phyloP scores from a whole-genome alignment of 2,888 invertebrate species.

The Atethmia centrago region DNA sequence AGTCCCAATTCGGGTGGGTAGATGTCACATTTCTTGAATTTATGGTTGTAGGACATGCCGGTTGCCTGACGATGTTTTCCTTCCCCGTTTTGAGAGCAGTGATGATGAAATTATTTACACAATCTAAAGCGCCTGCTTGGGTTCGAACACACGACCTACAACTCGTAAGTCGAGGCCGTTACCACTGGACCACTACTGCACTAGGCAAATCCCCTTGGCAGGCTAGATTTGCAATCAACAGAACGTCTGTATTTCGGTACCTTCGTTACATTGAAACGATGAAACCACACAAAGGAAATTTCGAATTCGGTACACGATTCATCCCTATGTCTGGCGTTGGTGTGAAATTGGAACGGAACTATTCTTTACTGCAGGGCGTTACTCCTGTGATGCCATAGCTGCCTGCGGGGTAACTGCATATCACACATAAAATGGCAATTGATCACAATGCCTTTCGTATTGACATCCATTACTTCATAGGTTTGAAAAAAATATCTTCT shows the following conservation, averaged over 20 bases:
- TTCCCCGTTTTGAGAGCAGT: too few relatives aligned
- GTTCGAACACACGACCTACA: too few relatives aligned
- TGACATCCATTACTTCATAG: too few relatives aligned
- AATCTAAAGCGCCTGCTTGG: too few relatives aligned
- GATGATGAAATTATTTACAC: too few relatives aligned
- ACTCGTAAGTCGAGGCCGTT: too few relatives aligned
- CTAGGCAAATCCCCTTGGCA: background rate
- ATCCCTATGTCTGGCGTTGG: background rate
- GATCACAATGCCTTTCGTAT: background rate
- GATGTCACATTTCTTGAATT: too few relatives aligned
- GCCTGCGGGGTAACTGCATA: background rate
- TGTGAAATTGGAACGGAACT: background rate
- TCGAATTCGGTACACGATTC: background rate
- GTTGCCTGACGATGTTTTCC: too few relatives aligned
- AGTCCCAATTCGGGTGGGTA: too few relatives aligned
- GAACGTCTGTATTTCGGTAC: background rate
- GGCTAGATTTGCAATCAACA: background rate
- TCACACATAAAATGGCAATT: background rate
- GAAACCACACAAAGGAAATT: conserved; percentile 1
- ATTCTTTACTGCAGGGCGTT: background rate
- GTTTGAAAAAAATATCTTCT: too few relatives aligned
- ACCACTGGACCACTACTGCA: too few relatives aligned
- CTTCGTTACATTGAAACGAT: background rate
- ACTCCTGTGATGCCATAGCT: background rate
- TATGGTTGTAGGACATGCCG: too few relatives aligned